These are phyloP conservation scores for Eupithecia dodoneata DNA, from an alignment of 2,888 invertebrate genomes.

Conservation along the genomic window DNA sequence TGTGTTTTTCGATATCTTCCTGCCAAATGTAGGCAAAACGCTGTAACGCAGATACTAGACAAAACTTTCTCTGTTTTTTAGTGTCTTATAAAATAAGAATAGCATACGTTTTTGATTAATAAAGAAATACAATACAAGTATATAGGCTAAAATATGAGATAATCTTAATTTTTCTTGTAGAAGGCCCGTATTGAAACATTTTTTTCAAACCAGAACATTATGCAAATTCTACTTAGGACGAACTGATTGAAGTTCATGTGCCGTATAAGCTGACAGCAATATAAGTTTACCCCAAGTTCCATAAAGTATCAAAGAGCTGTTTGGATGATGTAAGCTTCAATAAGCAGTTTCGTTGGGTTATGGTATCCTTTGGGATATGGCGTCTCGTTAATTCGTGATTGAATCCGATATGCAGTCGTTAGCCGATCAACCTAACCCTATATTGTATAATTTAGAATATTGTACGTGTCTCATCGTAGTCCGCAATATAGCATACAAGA, in stretches of 20 bases:
- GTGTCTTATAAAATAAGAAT: no score
- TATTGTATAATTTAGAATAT: constrained; percentile 16
- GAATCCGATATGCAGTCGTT: constrained; percentile 38
- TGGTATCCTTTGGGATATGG: constrained; percentile 34
- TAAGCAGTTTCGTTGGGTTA: constrained; percentile 36
- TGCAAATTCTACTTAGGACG: neutral
- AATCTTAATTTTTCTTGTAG: neutral
- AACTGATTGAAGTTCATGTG: constrained; percentile 8
- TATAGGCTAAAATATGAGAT: neutral
- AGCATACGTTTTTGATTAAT: no score
- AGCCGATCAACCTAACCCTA: constrained; percentile 27
- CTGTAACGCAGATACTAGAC: no score
- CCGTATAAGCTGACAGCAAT: constrained; percentile 9
- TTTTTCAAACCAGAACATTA: neutral
- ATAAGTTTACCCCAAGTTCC: constrained; percentile 5
- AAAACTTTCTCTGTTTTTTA: no score
- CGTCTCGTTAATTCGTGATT: constrained; percentile 41
- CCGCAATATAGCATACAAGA: neutral
- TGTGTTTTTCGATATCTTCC: no score
- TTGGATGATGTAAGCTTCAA: constrained; percentile 36
- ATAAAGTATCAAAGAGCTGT: constrained; percentile 21
- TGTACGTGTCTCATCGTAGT: constrained; percentile 1
- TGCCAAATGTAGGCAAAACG: no score
- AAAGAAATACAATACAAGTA: no score
- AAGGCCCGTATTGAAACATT: neutral